These are phyloP conservation scores for Sminthurides aquaticus DNA, from an alignment of 2,888 invertebrate genomes.

Conservation along the genomic window DNA sequence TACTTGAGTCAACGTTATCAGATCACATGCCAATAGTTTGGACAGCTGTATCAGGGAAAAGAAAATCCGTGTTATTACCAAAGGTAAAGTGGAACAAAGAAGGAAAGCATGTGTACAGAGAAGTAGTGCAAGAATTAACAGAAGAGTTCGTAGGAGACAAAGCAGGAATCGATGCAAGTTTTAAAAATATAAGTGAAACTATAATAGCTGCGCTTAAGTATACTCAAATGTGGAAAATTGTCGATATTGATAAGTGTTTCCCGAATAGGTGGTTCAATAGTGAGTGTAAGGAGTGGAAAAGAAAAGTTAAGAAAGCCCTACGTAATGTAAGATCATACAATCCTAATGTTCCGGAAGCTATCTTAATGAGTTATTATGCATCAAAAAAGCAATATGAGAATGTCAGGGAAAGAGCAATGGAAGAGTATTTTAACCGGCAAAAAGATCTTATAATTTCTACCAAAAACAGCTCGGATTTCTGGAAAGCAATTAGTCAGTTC, in stretches of 20 bases:
- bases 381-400: neutral
- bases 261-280: too few relatives aligned
- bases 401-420: neutral
- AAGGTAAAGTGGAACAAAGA: neutral
- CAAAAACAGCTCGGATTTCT: neutral
- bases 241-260: too few relatives aligned
- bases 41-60: neutral
- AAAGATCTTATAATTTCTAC: neutral
- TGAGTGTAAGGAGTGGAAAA: too few relatives aligned
- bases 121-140: neutral
- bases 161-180: neutral
- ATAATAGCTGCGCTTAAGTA: neutral
- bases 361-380: too few relatives aligned
- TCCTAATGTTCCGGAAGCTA: too few relatives aligned
- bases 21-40: neutral
- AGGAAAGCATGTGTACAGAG: neutral
- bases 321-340: too few relatives aligned
- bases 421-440: neutral
- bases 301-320: too few relatives aligned
- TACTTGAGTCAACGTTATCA: neutral
- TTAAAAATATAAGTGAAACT: neutral
- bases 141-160: neutral
- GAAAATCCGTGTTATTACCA: neutral
- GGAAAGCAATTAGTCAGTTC: neutral
- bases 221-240: neutral